Conservation (phyloP, 2,113 vertebrate species). For the Thymallus thymallus region DNA sequence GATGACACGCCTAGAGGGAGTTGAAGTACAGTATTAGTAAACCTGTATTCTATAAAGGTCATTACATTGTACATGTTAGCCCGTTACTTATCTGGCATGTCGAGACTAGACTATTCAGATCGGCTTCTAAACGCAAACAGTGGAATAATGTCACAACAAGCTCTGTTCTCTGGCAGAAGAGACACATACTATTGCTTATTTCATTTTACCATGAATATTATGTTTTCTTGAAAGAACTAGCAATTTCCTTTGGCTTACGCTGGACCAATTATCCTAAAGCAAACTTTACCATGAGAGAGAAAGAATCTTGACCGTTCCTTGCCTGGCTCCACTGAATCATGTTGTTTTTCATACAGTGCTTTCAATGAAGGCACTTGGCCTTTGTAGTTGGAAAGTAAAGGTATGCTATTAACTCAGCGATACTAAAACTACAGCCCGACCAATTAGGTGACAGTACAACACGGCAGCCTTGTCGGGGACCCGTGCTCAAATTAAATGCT, state of each 20-base stretch:
- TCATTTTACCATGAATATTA: constrained; percentile 20
- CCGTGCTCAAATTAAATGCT: constrained; percentile 21
- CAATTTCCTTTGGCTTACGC: constrained; percentile 25
- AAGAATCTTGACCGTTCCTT: constrained; percentile 17
- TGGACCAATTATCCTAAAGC: constrained; percentile 27
- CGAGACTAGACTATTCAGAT: neutral
- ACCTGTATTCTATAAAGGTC: neutral
- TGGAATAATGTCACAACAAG: constrained; percentile 9
- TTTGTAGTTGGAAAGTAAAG: constrained; percentile 47
- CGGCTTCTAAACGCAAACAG: neutral
- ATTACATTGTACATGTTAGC: neutral
- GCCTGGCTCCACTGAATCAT: constrained; percentile 36
- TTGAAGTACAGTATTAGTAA: neutral
- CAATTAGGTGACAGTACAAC: constrained; percentile 11
- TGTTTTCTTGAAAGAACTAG: constrained; percentile 26
- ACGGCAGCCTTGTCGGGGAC: constrained; percentile 2
- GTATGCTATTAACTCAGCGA: constrained; percentile 41
- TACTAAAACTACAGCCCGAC: constrained; percentile 20
- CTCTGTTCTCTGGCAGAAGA: neutral
- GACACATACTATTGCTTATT: constrained; percentile 7
- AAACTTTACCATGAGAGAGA: constrained; percentile 20
- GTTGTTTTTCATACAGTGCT: constrained; percentile 40
- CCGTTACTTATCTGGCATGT: neutral
- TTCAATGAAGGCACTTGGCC: constrained; percentile 42
- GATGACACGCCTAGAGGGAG: neutral